Conservation (phyloP, 2,888 invertebrate species). For the Dynastes maya region DNA sequence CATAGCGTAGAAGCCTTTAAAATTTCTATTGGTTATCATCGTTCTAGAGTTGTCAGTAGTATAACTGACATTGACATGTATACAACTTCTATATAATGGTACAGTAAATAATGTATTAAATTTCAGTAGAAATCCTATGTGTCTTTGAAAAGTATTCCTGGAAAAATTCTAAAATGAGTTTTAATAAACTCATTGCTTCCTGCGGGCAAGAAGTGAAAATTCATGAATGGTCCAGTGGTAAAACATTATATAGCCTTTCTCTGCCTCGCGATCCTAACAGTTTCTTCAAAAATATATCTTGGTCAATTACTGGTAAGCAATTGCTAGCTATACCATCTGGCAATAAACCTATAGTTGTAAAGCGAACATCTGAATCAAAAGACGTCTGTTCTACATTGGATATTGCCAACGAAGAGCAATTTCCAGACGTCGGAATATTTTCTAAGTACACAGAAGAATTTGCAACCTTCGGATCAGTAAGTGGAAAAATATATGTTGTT, state of each 20-base stretch:
- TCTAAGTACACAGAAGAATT: constrained; percentile 40
- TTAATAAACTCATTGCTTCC: constrained; percentile 67
- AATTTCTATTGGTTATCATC: background rate
- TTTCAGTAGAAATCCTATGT: background rate
- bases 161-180: constrained; percentile 25
- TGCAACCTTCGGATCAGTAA: constrained; percentile 36
- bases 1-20: background rate
- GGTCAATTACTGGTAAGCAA: constrained; percentile 62
- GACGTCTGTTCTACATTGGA: constrained; percentile 30
- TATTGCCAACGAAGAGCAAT: constrained; percentile 12
- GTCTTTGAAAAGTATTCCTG: background rate
- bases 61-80: constrained; percentile 21
- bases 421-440: constrained; percentile 42
- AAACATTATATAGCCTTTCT: constrained; percentile 61
- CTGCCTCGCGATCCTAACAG: constrained; percentile 57
- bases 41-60: background rate
- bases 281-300: constrained; percentile 61
- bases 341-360: constrained; percentile 41
- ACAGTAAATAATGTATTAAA: constrained; percentile 7
- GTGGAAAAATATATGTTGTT: constrained; percentile 42
- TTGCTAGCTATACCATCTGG: constrained; percentile 45
- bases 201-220: constrained; percentile 74
- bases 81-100: background rate
- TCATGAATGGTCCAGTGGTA: constrained; percentile 72
- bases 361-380: background rate